Evolutionary conservation across 2,797 vertebrate species (phyloP).

Genomic region (Morelia viridis): DNA sequence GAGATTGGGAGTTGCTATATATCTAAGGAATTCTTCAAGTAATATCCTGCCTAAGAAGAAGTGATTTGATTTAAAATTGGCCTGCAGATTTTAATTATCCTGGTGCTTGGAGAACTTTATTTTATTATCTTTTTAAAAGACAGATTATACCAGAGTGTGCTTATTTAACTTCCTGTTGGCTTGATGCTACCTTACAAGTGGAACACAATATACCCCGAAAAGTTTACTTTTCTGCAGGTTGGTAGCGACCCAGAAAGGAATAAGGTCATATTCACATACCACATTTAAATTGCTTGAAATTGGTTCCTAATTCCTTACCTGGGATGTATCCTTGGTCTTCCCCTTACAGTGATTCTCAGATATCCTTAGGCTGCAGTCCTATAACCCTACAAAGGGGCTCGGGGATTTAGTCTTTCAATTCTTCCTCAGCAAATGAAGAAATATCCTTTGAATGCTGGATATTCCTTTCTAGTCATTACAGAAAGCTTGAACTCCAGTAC

Average conservation of each 20-base stretch:
- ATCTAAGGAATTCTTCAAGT: conserved; percentile 40
- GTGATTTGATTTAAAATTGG: conserved; percentile 29
- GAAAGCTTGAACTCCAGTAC: background rate
- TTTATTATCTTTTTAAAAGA: background rate
- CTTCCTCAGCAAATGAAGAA: background rate
- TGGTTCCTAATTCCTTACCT: background rate
- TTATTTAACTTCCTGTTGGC: background rate
- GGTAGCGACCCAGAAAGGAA: conserved; percentile 9
- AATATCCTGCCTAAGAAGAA: background rate
- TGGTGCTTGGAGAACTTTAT: conserved; percentile 2
- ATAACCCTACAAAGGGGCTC: background rate
- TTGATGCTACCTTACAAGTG: conserved; percentile 2
- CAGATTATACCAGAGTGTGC: conserved; percentile 31
- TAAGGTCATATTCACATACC: background rate
- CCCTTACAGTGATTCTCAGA: background rate
- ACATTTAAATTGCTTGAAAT: background rate
- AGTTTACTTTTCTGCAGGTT: background rate
- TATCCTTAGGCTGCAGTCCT: background rate
- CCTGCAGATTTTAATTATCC: conserved; percentile 21
- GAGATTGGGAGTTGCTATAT: conserved; percentile 9
- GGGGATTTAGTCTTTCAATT: background rate
- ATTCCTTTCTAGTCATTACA: background rate
- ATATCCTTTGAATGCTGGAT: background rate
- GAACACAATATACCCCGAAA: background rate
- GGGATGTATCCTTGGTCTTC: background rate